Conservation (phyloP, 2,797 vertebrate genomes). For the Melanotaenia pygmaea region DNA sequence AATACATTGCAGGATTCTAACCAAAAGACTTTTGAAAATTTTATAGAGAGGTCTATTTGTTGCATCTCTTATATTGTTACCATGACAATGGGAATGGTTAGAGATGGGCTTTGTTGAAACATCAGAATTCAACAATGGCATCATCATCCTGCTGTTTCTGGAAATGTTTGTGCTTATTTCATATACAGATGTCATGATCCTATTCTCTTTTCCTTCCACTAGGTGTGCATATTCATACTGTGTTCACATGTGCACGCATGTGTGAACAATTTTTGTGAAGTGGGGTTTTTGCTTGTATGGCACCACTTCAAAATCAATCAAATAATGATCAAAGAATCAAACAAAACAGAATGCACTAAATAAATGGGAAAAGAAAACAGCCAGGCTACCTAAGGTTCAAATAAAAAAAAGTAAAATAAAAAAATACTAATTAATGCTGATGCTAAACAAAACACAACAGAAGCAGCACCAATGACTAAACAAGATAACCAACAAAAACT, state of each 20-base stretch:
- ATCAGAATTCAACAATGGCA: constrained; percentile 33
- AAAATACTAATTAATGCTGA: too few species aligned
- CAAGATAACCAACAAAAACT: too few species aligned
- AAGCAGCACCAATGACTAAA: too few species aligned
- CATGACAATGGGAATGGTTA: constrained; percentile 11
- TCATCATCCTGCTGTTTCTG: constrained; percentile 27
- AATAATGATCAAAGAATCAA: too few species aligned
- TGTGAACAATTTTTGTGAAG: constrained; percentile 6
- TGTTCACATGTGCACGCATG: not conserved
- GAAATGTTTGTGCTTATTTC: constrained; percentile 29
- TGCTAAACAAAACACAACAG: too few species aligned
- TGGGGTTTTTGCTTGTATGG: not conserved
- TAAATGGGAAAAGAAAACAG: too few species aligned
- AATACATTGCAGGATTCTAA: not conserved
- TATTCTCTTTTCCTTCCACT: not conserved
- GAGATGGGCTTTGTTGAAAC: constrained; percentile 31
- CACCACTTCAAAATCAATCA: constrained; percentile 9
- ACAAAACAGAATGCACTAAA: too few species aligned
- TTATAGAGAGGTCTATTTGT: constrained; percentile 9
- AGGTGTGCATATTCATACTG: constrained; percentile 6
- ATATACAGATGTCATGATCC: constrained; percentile 21
- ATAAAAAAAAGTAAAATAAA: too few species aligned
- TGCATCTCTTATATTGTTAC: constrained; percentile 31
- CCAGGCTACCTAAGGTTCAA: too few species aligned
- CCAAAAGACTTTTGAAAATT: constrained; percentile 1